Conservation (phyloP, 2,113 vertebrate genomes). For the Peucedramus taeniatus region DNA sequence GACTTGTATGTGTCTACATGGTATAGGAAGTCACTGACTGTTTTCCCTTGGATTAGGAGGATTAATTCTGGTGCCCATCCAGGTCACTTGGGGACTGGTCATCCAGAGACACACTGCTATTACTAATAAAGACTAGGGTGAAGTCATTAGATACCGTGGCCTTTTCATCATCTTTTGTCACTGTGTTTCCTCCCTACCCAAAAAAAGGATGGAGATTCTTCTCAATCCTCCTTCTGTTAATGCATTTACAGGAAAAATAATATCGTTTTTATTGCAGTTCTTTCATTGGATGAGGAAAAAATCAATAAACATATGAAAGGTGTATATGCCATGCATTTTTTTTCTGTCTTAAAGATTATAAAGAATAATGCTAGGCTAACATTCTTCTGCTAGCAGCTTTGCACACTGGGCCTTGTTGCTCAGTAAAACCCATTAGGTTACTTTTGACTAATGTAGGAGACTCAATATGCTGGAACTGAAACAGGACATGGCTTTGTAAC, state of each 20-base stretch:
- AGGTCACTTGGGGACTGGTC: too few species aligned
- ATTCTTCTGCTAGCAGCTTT: neutral
- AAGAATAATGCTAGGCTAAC: neutral
- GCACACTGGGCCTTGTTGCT: neutral
- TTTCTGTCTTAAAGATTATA: neutral
- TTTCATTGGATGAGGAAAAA: neutral
- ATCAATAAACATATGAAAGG: neutral
- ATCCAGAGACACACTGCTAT: neutral
- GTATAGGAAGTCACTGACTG: too few species aligned
- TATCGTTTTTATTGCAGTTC: neutral
- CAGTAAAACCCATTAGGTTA: neutral
- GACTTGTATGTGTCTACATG: neutral
- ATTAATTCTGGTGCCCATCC: neutral
- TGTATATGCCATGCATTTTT: neutral
- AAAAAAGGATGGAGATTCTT: neutral
- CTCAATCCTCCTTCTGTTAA: neutral
- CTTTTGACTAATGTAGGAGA: neutral
- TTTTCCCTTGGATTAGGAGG: neutral
- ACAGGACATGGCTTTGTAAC: neutral
- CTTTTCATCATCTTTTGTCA: neutral
- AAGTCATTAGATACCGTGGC: neutral
- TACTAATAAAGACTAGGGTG: neutral
- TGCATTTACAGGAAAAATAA: neutral
- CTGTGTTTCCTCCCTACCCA: accelerated
- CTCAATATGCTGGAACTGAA: neutral